Evolutionary conservation across 2,888 invertebrate genomes (phyloP).

Genomic region (Plebejus melissa): DNA sequence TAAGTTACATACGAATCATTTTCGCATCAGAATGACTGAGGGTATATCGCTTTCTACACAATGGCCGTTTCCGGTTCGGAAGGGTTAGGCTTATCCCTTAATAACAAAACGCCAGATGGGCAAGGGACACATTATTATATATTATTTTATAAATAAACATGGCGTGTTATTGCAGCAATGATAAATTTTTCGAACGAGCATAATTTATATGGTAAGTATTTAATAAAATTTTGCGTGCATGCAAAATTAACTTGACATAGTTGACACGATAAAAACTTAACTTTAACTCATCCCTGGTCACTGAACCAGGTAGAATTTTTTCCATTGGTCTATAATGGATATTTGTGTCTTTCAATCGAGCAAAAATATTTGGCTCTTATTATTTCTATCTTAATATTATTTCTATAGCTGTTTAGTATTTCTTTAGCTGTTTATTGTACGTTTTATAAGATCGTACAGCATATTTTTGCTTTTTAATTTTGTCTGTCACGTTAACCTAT

Average conservation of each 20-base stretch:
- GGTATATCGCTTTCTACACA: neutral
- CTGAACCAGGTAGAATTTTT: neutral
- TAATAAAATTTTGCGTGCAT: neutral
- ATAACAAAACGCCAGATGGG: constrained; percentile 22
- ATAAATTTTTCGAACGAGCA: neutral
- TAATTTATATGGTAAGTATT: neutral
- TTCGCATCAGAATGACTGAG: neutral
- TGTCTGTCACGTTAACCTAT: neutral
- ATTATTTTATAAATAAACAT: neutral
- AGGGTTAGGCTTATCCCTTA: constrained; percentile 14
- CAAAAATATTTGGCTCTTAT: too few relatives aligned
- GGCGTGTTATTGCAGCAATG: neutral
- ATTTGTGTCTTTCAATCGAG: neutral
- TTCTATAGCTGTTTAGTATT: too few relatives aligned
- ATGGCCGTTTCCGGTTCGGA: neutral
- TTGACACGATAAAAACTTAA: too few relatives aligned
- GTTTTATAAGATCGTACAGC: too few relatives aligned
- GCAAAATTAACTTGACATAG: too few relatives aligned
- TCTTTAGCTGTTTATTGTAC: too few relatives aligned
- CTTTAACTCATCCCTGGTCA: neutral
- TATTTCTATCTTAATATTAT: neutral
- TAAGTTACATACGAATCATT: neutral
- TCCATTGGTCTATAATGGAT: neutral
- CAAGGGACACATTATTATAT: constrained; percentile 9
- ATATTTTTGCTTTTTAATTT: neutral